These are phyloP conservation scores for Polypedilum pembai DNA, from an alignment of 1,140 invertebrate genomes.

Conservation along the genomic window DNA sequence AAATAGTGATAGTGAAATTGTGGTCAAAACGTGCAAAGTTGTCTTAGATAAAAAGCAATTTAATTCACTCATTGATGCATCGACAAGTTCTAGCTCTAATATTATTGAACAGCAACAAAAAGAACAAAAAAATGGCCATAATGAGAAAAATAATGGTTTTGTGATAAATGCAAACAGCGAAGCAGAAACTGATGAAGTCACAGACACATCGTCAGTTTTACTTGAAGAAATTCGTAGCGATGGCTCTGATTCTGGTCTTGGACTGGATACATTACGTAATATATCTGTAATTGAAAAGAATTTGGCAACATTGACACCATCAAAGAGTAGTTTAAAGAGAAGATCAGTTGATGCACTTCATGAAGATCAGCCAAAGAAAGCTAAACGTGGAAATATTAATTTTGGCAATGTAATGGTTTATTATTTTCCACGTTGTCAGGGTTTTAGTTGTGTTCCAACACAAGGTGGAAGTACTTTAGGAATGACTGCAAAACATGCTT, in stretches of 20 bases:
- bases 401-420: slow-evolving; percentile 91
- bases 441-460: slow-evolving; percentile 96
- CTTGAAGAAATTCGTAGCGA: slow-evolving; percentile 56
- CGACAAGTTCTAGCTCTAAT: background rate
- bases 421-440: slow-evolving; percentile 91
- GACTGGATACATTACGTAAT: slow-evolving; percentile 48
- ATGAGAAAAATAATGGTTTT: background rate
- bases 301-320: slow-evolving; percentile 29
- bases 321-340: slow-evolving; percentile 52
- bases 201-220: background rate
- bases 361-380: slow-evolving; percentile 51
- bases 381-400: slow-evolving; percentile 64
- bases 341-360: slow-evolving; percentile 43
- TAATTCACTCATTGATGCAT: background rate
- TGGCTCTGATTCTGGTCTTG: slow-evolving; percentile 72
- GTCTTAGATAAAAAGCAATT: background rate
- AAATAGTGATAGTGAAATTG: background rate
- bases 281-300: slow-evolving; percentile 31
- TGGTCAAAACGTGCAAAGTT: background rate
- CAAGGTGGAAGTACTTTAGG: slow-evolving; percentile 93
- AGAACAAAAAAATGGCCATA: background rate
- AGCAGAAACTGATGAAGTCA: slow-evolving; percentile 29
- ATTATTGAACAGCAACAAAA: too few species aligned
- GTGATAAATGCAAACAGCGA: background rate
- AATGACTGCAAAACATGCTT: slow-evolving; percentile 82